Evolutionary conservation across 2,888 invertebrate species (phyloP).

Genomic region (Lochmaea crataegi): DNA sequence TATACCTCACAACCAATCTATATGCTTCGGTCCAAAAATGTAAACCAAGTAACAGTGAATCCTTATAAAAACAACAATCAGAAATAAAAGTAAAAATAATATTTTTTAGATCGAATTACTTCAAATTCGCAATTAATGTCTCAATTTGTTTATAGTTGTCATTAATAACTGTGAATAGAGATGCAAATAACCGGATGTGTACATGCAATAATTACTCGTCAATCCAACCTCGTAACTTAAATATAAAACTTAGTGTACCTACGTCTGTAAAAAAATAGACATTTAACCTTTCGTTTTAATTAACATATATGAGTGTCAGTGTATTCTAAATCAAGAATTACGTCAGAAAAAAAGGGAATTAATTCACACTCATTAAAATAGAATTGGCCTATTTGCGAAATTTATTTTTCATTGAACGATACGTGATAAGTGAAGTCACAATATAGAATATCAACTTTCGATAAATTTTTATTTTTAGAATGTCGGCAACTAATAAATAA

Average conservation of each 20-base stretch:
- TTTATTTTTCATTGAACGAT: background rate
- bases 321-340: background rate
- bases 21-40: no score
- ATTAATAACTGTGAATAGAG: no score
- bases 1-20: no score
- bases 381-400: background rate
- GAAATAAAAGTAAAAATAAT: no score
- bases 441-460: background rate
- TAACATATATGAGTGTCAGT: background rate
- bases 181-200: no score
- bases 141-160: no score
- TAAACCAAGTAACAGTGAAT: no score
- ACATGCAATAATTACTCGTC: background rate
- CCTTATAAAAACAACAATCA: no score
- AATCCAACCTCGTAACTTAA: background rate
- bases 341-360: background rate
- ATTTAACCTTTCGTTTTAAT: background rate
- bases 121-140: no score
- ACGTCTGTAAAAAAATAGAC: background rate
- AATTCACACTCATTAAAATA: background rate
- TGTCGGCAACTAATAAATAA: background rate
- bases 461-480: background rate
- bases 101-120: no score
- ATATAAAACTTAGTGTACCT: conserved; percentile 13
- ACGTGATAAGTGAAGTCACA: background rate